Conservation (phyloP, 2,797 vertebrate genomes). For the Sebastiscus albofasciatus region DNA sequence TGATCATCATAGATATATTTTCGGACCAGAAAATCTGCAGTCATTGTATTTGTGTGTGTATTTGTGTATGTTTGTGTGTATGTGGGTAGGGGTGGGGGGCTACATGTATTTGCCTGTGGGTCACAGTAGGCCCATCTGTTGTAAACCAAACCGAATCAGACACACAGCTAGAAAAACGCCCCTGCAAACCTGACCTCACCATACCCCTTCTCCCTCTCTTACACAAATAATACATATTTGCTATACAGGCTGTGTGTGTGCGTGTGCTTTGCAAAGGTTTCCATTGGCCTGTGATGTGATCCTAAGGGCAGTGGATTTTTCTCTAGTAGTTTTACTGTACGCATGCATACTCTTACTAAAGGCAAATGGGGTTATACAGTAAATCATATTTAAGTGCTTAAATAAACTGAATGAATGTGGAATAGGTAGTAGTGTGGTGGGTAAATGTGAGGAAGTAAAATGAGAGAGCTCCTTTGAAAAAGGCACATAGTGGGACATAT, state of each 20-base stretch:
- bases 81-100: slow-evolving; percentile 18
- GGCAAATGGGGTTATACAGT: background rate
- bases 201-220: background rate
- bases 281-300: background rate
- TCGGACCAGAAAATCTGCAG: slow-evolving; percentile 6
- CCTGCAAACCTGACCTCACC: slow-evolving; percentile 51
- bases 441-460: background rate
- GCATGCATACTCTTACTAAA: background rate
- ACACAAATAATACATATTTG: background rate
- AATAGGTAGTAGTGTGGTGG: background rate
- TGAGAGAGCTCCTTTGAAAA: background rate
- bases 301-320: background rate
- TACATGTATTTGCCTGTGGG: slow-evolving; percentile 68
- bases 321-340: background rate
- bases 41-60: slow-evolving; percentile 19
- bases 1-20: background rate
- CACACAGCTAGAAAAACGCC: slow-evolving; percentile 72
- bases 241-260: background rate
- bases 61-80: slow-evolving; percentile 7
- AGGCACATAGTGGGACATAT: background rate
- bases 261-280: background rate
- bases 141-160: slow-evolving; percentile 77
- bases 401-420: background rate
- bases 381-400: background rate
- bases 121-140: slow-evolving; percentile 85